Evolutionary conservation across 2,113 vertebrate genomes (phyloP).

Genomic region (Aythya baeri): DNA sequence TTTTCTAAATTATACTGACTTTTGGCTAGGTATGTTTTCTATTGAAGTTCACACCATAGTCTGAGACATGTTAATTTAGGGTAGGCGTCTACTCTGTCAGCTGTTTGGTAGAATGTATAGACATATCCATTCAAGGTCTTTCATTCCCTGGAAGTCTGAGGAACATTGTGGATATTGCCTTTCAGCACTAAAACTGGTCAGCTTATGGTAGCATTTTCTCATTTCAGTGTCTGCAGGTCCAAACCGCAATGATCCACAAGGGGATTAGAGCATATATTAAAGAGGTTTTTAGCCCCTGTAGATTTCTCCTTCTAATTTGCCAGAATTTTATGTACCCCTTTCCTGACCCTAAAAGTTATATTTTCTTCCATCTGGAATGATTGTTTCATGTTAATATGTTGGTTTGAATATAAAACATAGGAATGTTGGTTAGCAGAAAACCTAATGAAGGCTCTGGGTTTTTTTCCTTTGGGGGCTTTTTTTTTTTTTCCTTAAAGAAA

Average conservation of each 20-base stretch:
- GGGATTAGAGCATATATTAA: conserved; percentile 64
- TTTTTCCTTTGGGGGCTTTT: conserved; percentile 32
- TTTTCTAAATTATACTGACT: conserved; percentile 32
- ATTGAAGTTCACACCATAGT: conserved; percentile 5
- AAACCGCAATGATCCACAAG: conserved; percentile 62
- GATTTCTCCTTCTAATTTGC: conserved; percentile 69
- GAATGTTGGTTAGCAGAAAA: conserved; percentile 68
- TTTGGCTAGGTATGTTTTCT: conserved; percentile 24
- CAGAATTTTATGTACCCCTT: conserved; percentile 69
- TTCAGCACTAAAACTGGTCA: conserved; percentile 65
- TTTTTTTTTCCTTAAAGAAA: conserved; percentile 56
- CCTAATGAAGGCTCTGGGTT: conserved; percentile 70
- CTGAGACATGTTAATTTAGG: neutral
- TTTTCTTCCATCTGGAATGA: conserved; percentile 71
- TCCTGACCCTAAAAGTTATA: conserved; percentile 62
- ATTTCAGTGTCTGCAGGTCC: conserved; percentile 61
- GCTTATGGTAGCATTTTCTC: conserved; percentile 67
- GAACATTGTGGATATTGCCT: conserved; percentile 39
- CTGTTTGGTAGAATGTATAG: neutral
- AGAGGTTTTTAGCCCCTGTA: conserved; percentile 64
- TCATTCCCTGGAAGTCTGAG: neutral
- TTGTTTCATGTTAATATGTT: conserved; percentile 65
- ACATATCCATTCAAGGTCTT: neutral
- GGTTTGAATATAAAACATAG: conserved; percentile 65
- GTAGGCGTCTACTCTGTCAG: neutral